Percentiles rank a stretch among this genome's conserved stretches.
Conservation (phyloP, 2,888 invertebrate genomes). For the Thyatira batis region DNA sequence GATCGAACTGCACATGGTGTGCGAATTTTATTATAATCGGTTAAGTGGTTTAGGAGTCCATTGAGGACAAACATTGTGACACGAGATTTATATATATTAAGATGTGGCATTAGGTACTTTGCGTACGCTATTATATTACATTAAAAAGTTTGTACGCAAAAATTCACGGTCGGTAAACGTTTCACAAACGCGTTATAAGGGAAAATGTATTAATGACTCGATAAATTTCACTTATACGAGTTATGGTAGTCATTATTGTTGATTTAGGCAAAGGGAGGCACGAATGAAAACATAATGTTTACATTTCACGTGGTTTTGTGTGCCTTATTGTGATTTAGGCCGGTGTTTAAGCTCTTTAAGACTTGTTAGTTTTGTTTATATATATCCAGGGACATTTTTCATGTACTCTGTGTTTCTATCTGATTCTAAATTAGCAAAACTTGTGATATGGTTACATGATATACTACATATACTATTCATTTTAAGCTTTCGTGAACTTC, state of each 20-base stretch:
- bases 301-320: background rate
- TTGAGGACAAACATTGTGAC: too few species aligned
- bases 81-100: too few species aligned
- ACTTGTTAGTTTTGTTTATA: background rate
- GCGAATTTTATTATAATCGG: too few species aligned
- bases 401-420: too few species aligned
- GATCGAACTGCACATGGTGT: too few species aligned
- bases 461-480: too few species aligned
- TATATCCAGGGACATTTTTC: too few species aligned
- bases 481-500: too few species aligned
- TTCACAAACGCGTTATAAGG: slow-evolving; percentile 4
- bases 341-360: background rate
- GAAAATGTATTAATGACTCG: slow-evolving; percentile 7
- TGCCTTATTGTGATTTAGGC: background rate
- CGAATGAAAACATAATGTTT: background rate
- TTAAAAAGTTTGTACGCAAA: background rate
- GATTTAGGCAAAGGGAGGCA: slow-evolving; percentile 6
- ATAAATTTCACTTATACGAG: slow-evolving; percentile 13
- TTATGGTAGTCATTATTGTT: slow-evolving; percentile 9
- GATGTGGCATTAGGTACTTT: too few species aligned
- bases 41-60: too few species aligned
- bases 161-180: slow-evolving; percentile 4
- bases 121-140: background rate
- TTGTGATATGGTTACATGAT: too few species aligned
- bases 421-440: too few species aligned